A percentile compares a stretch with the other conserved stretches of the same genome.
Evolutionary conservation across 2,113 vertebrate genomes (phyloP).

Genomic region (Bos javanicus): DNA sequence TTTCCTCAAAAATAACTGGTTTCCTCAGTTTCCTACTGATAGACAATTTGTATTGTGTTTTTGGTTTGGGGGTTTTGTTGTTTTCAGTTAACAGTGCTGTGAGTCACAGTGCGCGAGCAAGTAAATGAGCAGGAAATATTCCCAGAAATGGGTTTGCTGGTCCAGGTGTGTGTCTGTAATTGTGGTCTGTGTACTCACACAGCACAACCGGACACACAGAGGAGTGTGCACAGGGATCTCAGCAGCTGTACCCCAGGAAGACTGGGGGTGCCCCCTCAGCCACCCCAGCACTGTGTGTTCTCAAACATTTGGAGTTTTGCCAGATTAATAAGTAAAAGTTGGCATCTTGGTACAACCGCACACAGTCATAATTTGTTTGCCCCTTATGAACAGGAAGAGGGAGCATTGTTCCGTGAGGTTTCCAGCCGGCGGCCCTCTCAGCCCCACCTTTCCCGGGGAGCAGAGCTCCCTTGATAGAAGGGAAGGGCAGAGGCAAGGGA

Average conservation of each 20-base stretch:
- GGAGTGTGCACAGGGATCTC: fast-evolving
- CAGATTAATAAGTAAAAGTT: background rate
- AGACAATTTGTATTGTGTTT: background rate
- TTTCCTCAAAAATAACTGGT: background rate
- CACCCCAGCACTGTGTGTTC: fast-evolving
- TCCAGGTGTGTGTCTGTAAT: fast-evolving
- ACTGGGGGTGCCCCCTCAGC: fast-evolving
- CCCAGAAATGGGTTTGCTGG: background rate
- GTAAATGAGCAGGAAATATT: background rate
- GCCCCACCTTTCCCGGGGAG: background rate
- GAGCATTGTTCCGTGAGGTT: fast-evolving
- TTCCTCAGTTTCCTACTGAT: background rate
- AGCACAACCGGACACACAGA: fast-evolving
- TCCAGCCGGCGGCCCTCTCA: fast-evolving
- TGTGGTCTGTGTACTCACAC: background rate
- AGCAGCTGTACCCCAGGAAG: fast-evolving
- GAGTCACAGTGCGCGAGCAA: fast-evolving
- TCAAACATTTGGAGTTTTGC: background rate
- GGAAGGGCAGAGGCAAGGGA: background rate
- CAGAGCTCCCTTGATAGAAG: fast-evolving
- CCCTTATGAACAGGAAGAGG: fast-evolving
- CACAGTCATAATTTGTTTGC: background rate
- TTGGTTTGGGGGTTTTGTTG: background rate
- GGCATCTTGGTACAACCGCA: fast-evolving
- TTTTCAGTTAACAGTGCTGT: background rate